Evolutionary conservation across 2,888 invertebrate genomes (phyloP).

Genomic region (Drosophila suboccidentalis): DNA sequence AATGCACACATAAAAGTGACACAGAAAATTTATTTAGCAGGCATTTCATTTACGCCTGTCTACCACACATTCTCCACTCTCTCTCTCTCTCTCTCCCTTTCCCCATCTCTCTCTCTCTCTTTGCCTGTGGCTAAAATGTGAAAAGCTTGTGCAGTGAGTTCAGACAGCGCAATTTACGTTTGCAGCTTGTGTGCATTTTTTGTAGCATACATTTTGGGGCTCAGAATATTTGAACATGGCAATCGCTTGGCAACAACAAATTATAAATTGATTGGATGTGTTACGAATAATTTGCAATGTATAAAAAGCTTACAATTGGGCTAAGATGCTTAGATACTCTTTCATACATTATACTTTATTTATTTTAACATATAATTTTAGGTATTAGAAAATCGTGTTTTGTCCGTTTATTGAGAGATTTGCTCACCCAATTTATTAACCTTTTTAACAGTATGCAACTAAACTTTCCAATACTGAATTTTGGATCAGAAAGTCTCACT

Average conservation of each 20-base stretch:
- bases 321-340: not conserved
- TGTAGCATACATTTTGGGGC: slow-evolving; percentile 49
- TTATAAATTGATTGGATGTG: slow-evolving; percentile 44
- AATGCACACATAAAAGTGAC: slow-evolving; percentile 71
- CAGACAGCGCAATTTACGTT: slow-evolving; percentile 32
- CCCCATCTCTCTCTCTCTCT: not conserved
- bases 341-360: not conserved
- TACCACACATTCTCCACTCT: not conserved
- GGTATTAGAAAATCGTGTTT: no score
- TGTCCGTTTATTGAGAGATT: no score
- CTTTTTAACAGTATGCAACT: no score
- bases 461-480: no score
- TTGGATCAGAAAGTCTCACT: no score
- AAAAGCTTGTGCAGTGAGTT: slow-evolving; percentile 30
- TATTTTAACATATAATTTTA: no score
- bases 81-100: not conserved
- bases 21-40: slow-evolving; percentile 71
- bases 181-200: slow-evolving; percentile 26
- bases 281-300: not conserved
- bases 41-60: slow-evolving; percentile 58
- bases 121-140: slow-evolving; percentile 33
- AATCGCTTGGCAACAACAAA: slow-evolving; percentile 22
- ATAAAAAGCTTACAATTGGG: not conserved
- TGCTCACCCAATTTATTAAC: no score
- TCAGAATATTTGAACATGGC: slow-evolving; percentile 4